Conservation (phyloP, 2,888 invertebrate species). For the Dendrolimus houi region DNA sequence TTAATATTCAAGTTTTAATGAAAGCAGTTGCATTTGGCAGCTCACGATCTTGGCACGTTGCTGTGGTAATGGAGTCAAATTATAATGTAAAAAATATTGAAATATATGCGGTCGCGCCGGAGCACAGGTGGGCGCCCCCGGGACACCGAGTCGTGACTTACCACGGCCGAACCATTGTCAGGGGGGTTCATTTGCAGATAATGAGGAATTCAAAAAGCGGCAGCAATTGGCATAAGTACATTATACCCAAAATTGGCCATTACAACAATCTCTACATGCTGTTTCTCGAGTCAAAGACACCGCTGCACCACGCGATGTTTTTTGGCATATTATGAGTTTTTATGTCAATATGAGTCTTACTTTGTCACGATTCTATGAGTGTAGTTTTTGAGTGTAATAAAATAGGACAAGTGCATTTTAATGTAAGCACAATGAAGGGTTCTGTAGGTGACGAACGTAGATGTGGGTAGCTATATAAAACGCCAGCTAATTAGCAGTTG, state of each 20-base stretch:
- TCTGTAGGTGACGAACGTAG: too few species aligned
- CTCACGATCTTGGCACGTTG: constrained; percentile 33
- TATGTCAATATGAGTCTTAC: neutral
- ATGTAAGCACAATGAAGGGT: too few species aligned
- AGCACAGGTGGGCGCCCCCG: constrained; percentile 65
- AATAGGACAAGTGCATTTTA: too few species aligned
- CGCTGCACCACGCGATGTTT: constrained; percentile 6
- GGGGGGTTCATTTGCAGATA: constrained; percentile 39
- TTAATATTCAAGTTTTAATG: neutral
- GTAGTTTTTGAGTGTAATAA: too few species aligned
- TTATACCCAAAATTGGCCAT: constrained; percentile 47
- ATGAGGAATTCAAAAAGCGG: constrained; percentile 37
- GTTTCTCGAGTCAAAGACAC: constrained; percentile 18
- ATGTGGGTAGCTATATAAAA: too few species aligned
- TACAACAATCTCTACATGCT: constrained; percentile 26
- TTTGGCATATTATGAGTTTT: neutral
- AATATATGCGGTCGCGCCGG: constrained; percentile 16
- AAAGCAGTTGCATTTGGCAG: constrained; percentile 21
- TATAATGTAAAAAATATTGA: constrained; percentile 21
- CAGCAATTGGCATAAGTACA: constrained; percentile 23
- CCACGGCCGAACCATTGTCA: constrained; percentile 41
- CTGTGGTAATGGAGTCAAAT: constrained; percentile 46
- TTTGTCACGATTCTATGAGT: too few species aligned
- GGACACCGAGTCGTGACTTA: constrained; percentile 66
- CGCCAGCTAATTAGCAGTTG: too few species aligned